Conservation (phyloP, 2,888 invertebrate species). For the Parnassius glacialis region DNA sequence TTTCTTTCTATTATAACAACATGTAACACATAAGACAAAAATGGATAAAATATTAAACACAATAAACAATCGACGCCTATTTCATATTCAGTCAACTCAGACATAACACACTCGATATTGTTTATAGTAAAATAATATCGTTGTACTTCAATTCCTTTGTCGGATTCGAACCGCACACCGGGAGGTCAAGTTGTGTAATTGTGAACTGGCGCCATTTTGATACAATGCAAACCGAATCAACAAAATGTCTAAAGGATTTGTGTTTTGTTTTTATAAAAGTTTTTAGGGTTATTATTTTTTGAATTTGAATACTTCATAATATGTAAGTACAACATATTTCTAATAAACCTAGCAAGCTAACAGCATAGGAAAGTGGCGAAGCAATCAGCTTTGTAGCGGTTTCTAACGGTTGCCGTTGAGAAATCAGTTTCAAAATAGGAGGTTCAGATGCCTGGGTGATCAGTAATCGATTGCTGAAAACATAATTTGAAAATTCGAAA, state of each 20-base stretch:
- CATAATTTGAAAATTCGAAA: too few species aligned
- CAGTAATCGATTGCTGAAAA: too few species aligned
- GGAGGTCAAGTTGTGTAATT: conserved; percentile 22
- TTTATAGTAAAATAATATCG: conserved; percentile 23
- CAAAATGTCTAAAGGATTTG: background rate
- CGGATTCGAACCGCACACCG: conserved; percentile 21
- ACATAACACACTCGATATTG: conserved; percentile 12
- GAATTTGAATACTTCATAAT: too few species aligned
- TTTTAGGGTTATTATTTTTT: background rate
- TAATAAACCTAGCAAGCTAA: too few species aligned
- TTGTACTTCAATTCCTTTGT: conserved; percentile 21
- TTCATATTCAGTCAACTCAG: conserved; percentile 4
- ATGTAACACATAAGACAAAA: background rate
- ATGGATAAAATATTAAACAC: background rate
- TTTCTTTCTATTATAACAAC: background rate
- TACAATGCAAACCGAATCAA: conserved; percentile 2
- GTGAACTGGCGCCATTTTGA: conserved; percentile 19
- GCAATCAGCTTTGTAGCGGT: too few species aligned
- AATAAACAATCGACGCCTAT: background rate
- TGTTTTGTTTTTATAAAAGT: background rate
- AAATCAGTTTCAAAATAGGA: too few species aligned
- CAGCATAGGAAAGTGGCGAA: too few species aligned
- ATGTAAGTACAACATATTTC: too few species aligned
- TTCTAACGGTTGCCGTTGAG: too few species aligned
- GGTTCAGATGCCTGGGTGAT: too few species aligned